Evolutionary conservation across 37 sponge, comb jelly and placozoan genomes (phyloP).

Genomic region (Lycopodina hypogea): DNA sequence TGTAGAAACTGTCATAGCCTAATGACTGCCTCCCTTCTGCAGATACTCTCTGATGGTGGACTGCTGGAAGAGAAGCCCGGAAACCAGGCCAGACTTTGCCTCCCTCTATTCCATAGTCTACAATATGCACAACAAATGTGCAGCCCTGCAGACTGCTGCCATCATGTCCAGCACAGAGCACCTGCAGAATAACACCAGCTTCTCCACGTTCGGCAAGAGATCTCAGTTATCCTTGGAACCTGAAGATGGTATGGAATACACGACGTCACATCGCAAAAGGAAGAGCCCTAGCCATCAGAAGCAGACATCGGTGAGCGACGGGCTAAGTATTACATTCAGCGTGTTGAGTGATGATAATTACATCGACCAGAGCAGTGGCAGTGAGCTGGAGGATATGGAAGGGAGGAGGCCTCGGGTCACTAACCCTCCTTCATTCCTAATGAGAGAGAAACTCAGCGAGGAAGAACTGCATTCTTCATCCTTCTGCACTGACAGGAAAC

Average conservation of each 20-base stretch:
- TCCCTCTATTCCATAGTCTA: neutral
- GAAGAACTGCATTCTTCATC: neutral
- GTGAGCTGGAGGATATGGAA: neutral
- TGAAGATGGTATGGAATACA: neutral
- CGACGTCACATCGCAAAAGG: neutral
- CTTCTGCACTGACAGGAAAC: neutral
- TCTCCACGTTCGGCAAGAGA: constrained; percentile 24
- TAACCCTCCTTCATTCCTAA: neutral
- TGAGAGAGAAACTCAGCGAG: neutral
- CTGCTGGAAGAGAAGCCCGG: constrained; percentile 46
- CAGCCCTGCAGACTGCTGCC: neutral
- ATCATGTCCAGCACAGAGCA: neutral
- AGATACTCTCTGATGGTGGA: constrained; percentile 36
- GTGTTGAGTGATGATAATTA: constrained; percentile 15
- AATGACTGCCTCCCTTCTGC: too few relatives aligned
- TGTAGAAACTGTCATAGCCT: too few relatives aligned
- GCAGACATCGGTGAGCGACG: neutral
- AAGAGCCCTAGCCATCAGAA: neutral
- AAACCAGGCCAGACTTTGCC: constrained; percentile 46
- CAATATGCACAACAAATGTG: neutral
- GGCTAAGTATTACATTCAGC: constrained; percentile 17
- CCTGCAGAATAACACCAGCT: neutral
- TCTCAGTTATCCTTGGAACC: neutral
- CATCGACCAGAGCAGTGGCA: neutral
- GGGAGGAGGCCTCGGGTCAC: too few relatives aligned